Evolutionary conservation across 2,888 invertebrate species (phyloP).

Genomic region (Mantis religiosa): DNA sequence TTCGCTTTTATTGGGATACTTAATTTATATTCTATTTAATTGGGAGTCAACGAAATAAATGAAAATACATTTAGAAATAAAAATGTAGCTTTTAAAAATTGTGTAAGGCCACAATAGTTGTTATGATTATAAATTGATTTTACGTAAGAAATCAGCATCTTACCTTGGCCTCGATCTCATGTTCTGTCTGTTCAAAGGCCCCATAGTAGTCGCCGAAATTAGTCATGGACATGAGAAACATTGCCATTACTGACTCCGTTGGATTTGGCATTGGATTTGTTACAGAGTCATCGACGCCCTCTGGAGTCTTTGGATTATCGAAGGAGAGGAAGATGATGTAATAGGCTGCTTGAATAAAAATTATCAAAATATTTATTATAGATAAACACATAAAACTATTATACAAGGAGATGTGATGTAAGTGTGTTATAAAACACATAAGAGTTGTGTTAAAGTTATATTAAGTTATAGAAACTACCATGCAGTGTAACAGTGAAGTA

Average conservation of each 20-base stretch:
- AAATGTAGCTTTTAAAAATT: background rate
- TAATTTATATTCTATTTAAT: too few species aligned
- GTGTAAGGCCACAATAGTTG: too few species aligned
- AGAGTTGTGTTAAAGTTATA: too few species aligned
- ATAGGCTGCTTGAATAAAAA: conserved; percentile 57
- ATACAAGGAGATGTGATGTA: too few species aligned
- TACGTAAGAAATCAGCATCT: conserved; percentile 18
- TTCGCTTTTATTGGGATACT: too few species aligned
- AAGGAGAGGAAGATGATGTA: conserved; percentile 88
- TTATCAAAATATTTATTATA: too few species aligned
- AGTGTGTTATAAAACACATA: too few species aligned
- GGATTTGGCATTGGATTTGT: conserved; percentile 88
- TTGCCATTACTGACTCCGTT: conserved; percentile 92
- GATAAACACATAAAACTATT: too few species aligned
- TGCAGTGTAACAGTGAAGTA: too few species aligned
- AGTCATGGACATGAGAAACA: conserved; percentile 97
- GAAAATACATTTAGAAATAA: too few species aligned
- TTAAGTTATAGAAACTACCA: too few species aligned
- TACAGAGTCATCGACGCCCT: conserved; percentile 75
- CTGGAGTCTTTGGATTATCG: conserved; percentile 77
- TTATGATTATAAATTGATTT: too few species aligned
- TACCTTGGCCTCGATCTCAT: conserved; percentile 86
- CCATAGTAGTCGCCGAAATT: conserved; percentile 94
- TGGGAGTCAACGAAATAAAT: background rate
- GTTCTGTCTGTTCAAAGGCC: conserved; percentile 83